Conservation (phyloP, 2,797 vertebrate genomes). For the Champsocephalus gunnari region DNA sequence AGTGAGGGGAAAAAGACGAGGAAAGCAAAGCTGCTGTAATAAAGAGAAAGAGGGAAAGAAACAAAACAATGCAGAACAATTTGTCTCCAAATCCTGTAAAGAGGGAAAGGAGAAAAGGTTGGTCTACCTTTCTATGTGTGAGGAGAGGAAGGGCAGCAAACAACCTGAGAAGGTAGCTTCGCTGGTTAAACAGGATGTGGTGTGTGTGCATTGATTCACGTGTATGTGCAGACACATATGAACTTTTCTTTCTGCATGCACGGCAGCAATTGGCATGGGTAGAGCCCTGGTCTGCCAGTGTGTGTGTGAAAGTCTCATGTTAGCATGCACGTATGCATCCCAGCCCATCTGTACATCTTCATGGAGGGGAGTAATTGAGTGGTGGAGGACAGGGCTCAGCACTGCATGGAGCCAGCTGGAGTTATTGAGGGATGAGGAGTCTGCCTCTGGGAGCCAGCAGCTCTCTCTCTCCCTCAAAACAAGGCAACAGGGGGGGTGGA, state of each 20-base stretch:
- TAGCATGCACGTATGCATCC: conserved; percentile 43
- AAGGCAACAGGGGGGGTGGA: conserved; percentile 45
- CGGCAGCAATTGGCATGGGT: conserved; percentile 21
- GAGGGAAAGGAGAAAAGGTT: conserved; percentile 28
- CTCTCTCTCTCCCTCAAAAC: conserved; percentile 57
- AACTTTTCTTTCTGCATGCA: conserved; percentile 23
- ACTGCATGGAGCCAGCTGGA: conserved; percentile 76
- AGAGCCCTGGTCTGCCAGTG: conserved; percentile 13
- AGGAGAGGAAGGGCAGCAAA: conserved; percentile 22
- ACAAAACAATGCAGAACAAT: not conserved
- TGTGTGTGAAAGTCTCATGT: conserved; percentile 25
- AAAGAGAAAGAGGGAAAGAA: not conserved
- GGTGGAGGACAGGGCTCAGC: conserved; percentile 78
- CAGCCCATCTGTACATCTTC: conserved; percentile 75
- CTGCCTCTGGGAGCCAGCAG: conserved; percentile 69
- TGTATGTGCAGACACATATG: conserved; percentile 17
- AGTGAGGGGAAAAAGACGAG: conserved; percentile 15
- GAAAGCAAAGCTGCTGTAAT: conserved; percentile 1
- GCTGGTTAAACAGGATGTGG: conserved; percentile 15
- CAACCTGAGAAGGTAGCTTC: conserved; percentile 23
- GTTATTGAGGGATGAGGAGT: conserved; percentile 80
- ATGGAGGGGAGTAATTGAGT: conserved; percentile 79
- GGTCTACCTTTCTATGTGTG: conserved; percentile 27
- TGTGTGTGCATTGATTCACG: conserved; percentile 18
- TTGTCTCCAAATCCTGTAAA: conserved; percentile 28